These are phyloP conservation scores for Platynereis dumerilii DNA, from an alignment of 2,888 invertebrate species.

Conservation along the genomic window DNA sequence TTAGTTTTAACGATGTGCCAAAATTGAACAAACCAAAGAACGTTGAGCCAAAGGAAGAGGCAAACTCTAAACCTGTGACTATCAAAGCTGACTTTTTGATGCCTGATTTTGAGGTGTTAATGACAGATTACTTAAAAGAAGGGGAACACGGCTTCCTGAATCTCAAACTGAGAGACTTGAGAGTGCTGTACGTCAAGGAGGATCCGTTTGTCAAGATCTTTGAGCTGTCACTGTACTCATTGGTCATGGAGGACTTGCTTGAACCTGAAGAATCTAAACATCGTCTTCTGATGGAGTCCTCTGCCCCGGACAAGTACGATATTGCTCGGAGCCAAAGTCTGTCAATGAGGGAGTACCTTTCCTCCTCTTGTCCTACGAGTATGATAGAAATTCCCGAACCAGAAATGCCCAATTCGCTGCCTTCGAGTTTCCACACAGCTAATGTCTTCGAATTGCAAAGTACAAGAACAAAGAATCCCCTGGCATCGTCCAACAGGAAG, in stretches of 20 bases:
- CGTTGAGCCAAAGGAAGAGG: background rate
- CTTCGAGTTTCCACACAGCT: slow-evolving; percentile 49
- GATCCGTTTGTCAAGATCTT: slow-evolving; percentile 76
- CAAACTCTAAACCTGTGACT: slow-evolving; percentile 8
- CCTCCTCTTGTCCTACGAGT: slow-evolving; percentile 77
- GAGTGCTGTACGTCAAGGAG: slow-evolving; percentile 75
- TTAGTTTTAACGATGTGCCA: slow-evolving; percentile 3
- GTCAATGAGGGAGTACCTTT: slow-evolving; percentile 67
- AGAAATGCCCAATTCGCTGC: slow-evolving; percentile 67
- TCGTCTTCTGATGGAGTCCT: slow-evolving; percentile 75
- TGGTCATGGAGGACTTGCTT: slow-evolving; percentile 89
- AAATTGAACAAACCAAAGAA: background rate
- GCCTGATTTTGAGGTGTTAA: slow-evolving; percentile 54
- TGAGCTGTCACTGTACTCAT: slow-evolving; percentile 77
- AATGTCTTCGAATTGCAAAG: slow-evolving; percentile 27
- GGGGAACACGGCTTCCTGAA: slow-evolving; percentile 72
- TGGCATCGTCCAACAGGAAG: too few relatives aligned
- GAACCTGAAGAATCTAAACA: slow-evolving; percentile 80
- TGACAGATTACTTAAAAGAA: slow-evolving; percentile 59
- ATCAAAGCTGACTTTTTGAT: slow-evolving; percentile 49
- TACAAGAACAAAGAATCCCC: background rate
- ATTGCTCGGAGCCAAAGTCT: background rate
- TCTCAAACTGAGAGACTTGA: slow-evolving; percentile 83
- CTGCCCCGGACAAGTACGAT: background rate
- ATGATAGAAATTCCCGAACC: slow-evolving; percentile 53